Evolutionary conservation across 2,113 vertebrate species (phyloP).

Genomic region (Aptenodytes forsteri): DNA sequence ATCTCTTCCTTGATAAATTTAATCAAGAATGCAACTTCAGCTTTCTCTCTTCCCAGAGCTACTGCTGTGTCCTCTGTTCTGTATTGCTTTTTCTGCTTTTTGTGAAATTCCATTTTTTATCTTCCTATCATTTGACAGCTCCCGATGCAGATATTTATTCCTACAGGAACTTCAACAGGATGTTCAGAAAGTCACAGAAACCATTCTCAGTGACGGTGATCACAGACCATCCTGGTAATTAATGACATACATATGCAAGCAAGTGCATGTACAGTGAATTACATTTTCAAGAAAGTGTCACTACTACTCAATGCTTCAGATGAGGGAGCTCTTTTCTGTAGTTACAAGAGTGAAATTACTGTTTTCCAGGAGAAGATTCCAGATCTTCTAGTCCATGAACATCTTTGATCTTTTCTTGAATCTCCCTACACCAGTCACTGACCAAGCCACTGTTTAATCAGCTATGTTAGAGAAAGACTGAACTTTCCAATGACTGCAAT

Average conservation of each 20-base stretch:
- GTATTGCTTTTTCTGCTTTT: neutral
- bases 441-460: neutral
- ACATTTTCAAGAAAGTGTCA: neutral
- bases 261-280: neutral
- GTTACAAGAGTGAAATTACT: neutral
- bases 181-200: neutral
- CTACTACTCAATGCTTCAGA: neutral
- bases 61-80: neutral
- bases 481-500: neutral
- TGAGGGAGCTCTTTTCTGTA: neutral
- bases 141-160: neutral
- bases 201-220: neutral
- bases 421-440: neutral
- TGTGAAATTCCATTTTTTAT: neutral
- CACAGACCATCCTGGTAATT: neutral
- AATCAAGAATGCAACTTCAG: neutral
- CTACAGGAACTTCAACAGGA: neutral
- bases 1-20: neutral
- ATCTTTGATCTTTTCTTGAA: neutral
- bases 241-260: neutral
- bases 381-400: neutral
- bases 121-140: neutral
- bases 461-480: neutral
- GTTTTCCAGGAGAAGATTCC: neutral
- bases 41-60: neutral